Conservation (phyloP, 2,797 vertebrate species). For the Danio jaintianensis region DNA sequence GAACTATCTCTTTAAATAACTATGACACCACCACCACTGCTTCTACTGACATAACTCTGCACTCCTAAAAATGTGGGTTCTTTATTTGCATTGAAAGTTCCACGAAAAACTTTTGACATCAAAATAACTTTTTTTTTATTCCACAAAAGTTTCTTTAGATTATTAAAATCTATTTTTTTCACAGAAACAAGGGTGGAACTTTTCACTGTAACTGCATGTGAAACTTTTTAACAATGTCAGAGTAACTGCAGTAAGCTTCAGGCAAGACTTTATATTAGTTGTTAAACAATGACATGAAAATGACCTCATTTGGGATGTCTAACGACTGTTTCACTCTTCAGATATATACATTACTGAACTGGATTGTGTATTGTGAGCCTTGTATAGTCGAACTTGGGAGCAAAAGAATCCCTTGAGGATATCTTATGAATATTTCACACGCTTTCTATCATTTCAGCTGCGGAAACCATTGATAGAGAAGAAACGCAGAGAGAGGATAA, state of each 20-base stretch:
- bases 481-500: slow-evolving; percentile 69
- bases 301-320: not conserved
- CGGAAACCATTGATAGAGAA: slow-evolving; percentile 72
- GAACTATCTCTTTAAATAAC: no score
- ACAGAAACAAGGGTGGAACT: no score
- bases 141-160: no score
- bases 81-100: no score
- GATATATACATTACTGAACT: not conserved
- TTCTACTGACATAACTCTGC: no score
- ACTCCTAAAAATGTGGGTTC: no score
- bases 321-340: not conserved
- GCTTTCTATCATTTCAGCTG: slow-evolving; percentile 57
- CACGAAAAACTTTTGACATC: no score
- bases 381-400: not conserved
- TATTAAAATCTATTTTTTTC: no score
- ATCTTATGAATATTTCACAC: not conserved
- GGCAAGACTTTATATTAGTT: not conserved
- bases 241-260: not conserved
- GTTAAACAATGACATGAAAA: not conserved
- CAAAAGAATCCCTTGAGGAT: not conserved
- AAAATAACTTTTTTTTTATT: no score
- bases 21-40: no score
- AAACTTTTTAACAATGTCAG: no score
- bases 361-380: not conserved
- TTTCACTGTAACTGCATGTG: no score